Percentiles rank a stretch among this genome's conserved stretches.
Evolutionary conservation across 2,113 vertebrate species (phyloP).

Genomic region (Eolophus roseicapilla): DNA sequence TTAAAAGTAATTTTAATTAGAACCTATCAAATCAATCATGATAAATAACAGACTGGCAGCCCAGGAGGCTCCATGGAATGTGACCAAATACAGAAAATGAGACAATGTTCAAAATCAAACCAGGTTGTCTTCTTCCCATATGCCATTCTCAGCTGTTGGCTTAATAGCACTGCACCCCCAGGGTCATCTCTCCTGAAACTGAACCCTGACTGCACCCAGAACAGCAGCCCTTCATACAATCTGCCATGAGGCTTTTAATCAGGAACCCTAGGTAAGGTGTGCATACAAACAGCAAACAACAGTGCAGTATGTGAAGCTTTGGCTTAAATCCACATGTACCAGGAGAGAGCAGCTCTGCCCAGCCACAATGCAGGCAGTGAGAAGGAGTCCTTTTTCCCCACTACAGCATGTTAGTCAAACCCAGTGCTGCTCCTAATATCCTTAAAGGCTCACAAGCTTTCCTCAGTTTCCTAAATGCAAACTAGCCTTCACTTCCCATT

Average conservation of each 20-base stretch:
- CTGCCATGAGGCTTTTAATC: not conserved
- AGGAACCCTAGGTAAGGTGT: not conserved
- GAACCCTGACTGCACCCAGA: not conserved
- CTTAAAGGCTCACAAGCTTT: not conserved
- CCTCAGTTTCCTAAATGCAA: not conserved
- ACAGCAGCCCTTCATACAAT: not conserved
- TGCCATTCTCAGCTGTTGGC: not conserved
- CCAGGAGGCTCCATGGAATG: not conserved
- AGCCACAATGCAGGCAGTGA: too few species aligned
- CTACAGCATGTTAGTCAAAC: too few species aligned
- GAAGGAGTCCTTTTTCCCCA: too few species aligned
- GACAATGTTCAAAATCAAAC: not conserved
- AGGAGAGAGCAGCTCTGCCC: not conserved
- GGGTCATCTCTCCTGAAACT: not conserved
- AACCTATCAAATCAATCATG: not conserved
- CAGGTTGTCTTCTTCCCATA: not conserved
- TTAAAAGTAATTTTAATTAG: not conserved
- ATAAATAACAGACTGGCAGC: not conserved
- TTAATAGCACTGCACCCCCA: not conserved
- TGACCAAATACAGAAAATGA: not conserved
- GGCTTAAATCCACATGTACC: fast-evolving
- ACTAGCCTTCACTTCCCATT: not conserved
- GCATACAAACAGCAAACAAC: not conserved
- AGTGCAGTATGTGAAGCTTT: not conserved
- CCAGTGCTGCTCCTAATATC: too few species aligned